Conservation (phyloP, 2,888 invertebrate species). For the Scelioninae gen. 1 region DNA sequence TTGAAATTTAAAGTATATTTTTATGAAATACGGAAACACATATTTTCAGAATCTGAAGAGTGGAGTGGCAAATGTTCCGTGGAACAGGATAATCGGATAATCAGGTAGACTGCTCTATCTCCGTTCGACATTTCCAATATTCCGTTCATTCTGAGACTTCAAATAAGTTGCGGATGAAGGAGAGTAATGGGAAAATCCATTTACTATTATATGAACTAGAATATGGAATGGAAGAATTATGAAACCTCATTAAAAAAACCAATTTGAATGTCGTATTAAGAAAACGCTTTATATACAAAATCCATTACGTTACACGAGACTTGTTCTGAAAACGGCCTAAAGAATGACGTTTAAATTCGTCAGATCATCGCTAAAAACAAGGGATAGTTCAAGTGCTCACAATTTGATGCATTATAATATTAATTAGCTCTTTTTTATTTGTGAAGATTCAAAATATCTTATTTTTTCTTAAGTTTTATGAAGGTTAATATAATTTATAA, state of each 20-base stretch:
- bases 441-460: too few relatives aligned
- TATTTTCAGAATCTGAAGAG: too few relatives aligned
- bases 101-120: conserved; percentile 82
- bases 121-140: conserved; percentile 81
- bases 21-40: too few relatives aligned
- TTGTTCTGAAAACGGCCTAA: conserved; percentile 28
- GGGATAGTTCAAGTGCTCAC: conserved; percentile 22
- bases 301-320: conserved; percentile 25
- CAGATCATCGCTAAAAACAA: conserved; percentile 28
- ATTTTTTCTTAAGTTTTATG: background rate
- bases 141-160: conserved; percentile 75
- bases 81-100: conserved; percentile 83
- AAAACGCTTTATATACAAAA: conserved; percentile 53
- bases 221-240: conserved; percentile 66
- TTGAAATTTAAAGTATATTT: too few relatives aligned
- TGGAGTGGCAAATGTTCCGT: too few relatives aligned
- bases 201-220: conserved; percentile 67
- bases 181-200: conserved; percentile 64
- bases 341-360: conserved; percentile 18
- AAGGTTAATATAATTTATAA: background rate
- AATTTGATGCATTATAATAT: background rate
- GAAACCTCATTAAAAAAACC: conserved; percentile 68
- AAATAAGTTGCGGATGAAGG: conserved; percentile 70
- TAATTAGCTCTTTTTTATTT: too few relatives aligned
- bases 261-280: conserved; percentile 57